phyloP scores from a whole-genome alignment of 2,797 vertebrate genomes.

The Anisognathus igniventris region DNA sequence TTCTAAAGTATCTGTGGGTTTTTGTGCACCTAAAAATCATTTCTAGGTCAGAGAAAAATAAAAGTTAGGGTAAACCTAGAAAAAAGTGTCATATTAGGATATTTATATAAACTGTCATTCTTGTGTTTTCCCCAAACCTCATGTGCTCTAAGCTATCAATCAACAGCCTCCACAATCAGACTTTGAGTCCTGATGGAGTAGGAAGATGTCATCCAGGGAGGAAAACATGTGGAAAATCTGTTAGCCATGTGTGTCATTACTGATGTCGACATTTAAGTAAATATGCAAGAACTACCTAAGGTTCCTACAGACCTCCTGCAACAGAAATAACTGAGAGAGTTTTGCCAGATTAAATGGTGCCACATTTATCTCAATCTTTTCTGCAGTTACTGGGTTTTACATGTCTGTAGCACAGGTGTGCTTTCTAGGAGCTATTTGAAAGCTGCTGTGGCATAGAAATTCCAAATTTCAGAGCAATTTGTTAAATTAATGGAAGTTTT shows the following conservation, averaged over 20 bases:
- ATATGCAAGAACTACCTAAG: constrained; percentile 31
- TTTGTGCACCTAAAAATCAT: constrained; percentile 64
- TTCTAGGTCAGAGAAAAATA: constrained; percentile 69
- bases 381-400: neutral
- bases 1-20: constrained; percentile 53
- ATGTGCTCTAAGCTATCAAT: constrained; percentile 71
- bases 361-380: neutral
- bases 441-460: neutral
- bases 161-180: constrained; percentile 70
- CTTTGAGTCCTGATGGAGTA: constrained; percentile 64
- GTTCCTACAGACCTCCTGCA: neutral
- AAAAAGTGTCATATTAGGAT: constrained; percentile 57
- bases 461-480: neutral
- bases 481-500: neutral
- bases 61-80: constrained; percentile 43
- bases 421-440: neutral
- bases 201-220: constrained; percentile 69
- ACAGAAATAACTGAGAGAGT: neutral
- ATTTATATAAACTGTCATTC: constrained; percentile 73
- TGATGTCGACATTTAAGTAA: constrained; percentile 66
- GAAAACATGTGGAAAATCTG: constrained; percentile 75
- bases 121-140: constrained; percentile 62
- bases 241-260: constrained; percentile 73
- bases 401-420: neutral
- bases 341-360: neutral